These are phyloP conservation scores for Catajapyx aquilonaris DNA, from an alignment of 1,140 invertebrate species.

Conservation along the genomic window DNA sequence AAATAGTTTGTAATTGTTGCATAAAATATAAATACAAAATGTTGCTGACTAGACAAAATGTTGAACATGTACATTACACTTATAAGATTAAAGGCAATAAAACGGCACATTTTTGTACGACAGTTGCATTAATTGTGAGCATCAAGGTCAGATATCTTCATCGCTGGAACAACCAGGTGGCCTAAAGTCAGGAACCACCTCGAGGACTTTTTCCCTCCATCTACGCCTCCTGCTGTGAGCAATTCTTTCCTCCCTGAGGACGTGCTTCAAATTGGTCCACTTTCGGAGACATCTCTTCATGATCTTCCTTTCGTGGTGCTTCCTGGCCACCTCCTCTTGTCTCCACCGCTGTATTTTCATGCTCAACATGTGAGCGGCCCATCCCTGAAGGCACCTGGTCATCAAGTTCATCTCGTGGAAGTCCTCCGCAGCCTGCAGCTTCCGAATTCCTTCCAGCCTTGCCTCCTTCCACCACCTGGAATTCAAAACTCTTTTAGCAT, in stretches of 20 bases:
- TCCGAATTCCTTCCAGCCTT: background rate
- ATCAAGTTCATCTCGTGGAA: background rate
- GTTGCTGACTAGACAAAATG: background rate
- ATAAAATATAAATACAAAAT: background rate
- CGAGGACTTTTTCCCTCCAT: constrained; percentile 39
- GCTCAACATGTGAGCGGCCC: background rate
- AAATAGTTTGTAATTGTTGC: too few species aligned
- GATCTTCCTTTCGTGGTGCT: background rate
- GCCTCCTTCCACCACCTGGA: background rate
- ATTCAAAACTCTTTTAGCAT: background rate
- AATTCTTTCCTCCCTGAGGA: constrained; percentile 24
- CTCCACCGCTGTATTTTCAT: background rate
- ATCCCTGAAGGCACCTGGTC: background rate
- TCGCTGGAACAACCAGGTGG: constrained; percentile 10
- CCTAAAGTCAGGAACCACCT: constrained; percentile 36
- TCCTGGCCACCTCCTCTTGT: background rate
- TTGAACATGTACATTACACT: background rate
- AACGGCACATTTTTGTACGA: background rate
- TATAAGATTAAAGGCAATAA: background rate
- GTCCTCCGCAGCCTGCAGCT: background rate
- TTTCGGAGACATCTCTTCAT: background rate
- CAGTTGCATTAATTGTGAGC: background rate
- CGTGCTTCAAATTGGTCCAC: background rate
- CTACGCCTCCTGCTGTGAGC: constrained; percentile 35
- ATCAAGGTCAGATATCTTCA: background rate